Percentiles rank a stretch among this genome's conserved stretches.
Evolutionary conservation across 2,888 invertebrate species (phyloP).

Genomic region (Tipula helvola): DNA sequence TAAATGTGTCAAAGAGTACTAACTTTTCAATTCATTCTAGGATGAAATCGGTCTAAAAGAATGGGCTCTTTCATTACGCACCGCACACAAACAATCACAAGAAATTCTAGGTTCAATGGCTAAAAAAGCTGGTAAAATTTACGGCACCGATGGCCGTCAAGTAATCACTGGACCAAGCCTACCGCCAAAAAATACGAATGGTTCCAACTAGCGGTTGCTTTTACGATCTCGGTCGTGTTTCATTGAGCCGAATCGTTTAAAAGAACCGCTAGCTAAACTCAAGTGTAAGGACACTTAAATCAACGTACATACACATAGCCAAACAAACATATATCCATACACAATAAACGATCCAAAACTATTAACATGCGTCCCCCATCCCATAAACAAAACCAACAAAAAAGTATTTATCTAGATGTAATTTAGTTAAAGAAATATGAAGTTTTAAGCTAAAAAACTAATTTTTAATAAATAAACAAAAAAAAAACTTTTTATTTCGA

Average conservation of each 20-base stretch:
- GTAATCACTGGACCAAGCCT: constrained; percentile 16
- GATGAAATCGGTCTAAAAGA: constrained; percentile 98
- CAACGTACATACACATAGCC: not conserved
- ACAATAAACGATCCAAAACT: not conserved
- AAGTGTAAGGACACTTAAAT: constrained; percentile 21
- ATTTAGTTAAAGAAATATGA: not conserved
- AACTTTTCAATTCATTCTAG: constrained; percentile 35
- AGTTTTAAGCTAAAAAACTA: not conserved
- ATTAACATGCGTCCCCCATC: not conserved
- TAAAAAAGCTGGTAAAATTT: constrained; percentile 96
- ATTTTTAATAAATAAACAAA: not conserved
- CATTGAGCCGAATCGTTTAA: constrained; percentile 21
- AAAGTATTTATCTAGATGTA: constrained; percentile 8
- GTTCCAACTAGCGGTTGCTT: constrained; percentile 20
- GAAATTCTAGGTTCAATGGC: constrained; percentile 96
- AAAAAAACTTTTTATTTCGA: not conserved
- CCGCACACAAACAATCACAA: constrained; percentile 90
- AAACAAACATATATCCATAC: not conserved
- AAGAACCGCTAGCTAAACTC: constrained; percentile 18
- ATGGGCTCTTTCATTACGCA: constrained; percentile 91
- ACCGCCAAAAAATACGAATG: constrained; percentile 19
- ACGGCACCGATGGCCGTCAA: constrained; percentile 57
- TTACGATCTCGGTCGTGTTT: constrained; percentile 23
- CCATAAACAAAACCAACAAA: not conserved
- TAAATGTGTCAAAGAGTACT: not conserved